Percentiles rank a stretch among this genome's conserved stretches.
phyloP scores from a whole-genome alignment of 1,140 invertebrate species.

The Nomia melanderi region DNA sequence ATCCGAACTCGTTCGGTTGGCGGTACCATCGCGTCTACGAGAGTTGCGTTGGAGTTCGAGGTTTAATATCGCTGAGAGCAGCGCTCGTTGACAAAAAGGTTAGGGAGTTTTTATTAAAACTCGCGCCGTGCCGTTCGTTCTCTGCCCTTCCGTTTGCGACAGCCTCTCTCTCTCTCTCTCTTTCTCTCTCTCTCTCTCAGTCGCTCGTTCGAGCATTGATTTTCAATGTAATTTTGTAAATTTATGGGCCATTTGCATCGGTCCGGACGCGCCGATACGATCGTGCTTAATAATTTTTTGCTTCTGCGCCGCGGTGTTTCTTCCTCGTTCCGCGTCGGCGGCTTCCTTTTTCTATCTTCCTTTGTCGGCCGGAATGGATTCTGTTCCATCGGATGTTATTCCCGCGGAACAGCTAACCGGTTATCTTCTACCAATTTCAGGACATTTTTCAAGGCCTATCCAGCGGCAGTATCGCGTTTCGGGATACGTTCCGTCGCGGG shows the following conservation, averaged over 20 bases:
- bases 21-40: slow-evolving; percentile 1
- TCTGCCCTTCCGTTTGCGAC: not conserved
- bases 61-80: slow-evolving; percentile 49
- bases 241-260: slow-evolving; percentile 46
- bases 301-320: not conserved
- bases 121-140: not conserved
- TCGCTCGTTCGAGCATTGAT: slow-evolving; percentile 21
- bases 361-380: slow-evolving; percentile 22
- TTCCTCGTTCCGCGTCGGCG: too few species aligned
- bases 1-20: slow-evolving; percentile 24
- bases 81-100: slow-evolving; percentile 39
- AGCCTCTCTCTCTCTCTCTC: too few species aligned
- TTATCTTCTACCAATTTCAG: slow-evolving; percentile 39
- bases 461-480: slow-evolving; percentile 52
- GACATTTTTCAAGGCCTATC: slow-evolving; percentile 65
- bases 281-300: slow-evolving; percentile 42
- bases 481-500: slow-evolving; percentile 47
- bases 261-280: slow-evolving; percentile 23
- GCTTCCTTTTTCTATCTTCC: too few species aligned
- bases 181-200: too few species aligned
- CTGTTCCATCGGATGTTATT: slow-evolving; percentile 26
- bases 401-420: slow-evolving; percentile 25
- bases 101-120: slow-evolving; percentile 48
- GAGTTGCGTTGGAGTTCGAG: slow-evolving; percentile 18
- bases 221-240: slow-evolving; percentile 49